Percentiles rank a stretch among this genome's conserved stretches.
Conservation (phyloP, 2,888 invertebrate genomes). For the Odontothrips loti region DNA sequence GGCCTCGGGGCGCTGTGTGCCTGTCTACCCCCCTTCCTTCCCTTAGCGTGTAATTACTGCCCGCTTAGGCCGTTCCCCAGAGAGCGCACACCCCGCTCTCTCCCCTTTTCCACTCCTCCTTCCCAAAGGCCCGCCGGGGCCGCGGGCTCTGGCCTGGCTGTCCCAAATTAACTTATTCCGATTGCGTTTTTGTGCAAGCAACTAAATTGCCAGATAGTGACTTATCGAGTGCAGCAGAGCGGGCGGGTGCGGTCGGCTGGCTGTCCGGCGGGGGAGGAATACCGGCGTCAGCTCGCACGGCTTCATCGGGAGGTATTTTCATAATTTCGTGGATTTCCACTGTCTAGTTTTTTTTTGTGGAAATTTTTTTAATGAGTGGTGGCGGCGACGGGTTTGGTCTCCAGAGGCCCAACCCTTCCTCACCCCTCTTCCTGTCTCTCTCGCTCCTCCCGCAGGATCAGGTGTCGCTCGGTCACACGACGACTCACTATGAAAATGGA, state of each 20-base stretch:
- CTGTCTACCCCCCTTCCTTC: neutral
- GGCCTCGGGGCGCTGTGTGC: neutral
- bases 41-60: constrained; percentile 8
- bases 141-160: neutral
- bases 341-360: too few species aligned
- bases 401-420: too few species aligned
- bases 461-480: constrained; percentile 6
- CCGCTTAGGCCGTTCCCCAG: constrained; percentile 22
- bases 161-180: constrained; percentile 21
- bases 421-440: too few species aligned
- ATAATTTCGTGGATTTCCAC: too few species aligned
- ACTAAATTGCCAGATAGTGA: constrained; percentile 20
- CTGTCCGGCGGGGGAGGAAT: too few species aligned
- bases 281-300: too few species aligned
- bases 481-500: too few species aligned
- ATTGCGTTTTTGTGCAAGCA: constrained; percentile 25
- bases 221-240: constrained; percentile 1
- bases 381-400: too few species aligned
- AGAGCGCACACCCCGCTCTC: constrained; percentile 11
- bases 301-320: too few species aligned
- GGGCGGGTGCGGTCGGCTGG: neutral
- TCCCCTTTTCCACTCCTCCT: constrained; percentile 20
- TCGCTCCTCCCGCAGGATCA: constrained; percentile 10
- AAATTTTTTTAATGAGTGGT: too few species aligned
- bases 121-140: constrained; percentile 29